phyloP scores from a whole-genome alignment of 2,113 vertebrate genomes.

The Apteryx mantelli region DNA sequence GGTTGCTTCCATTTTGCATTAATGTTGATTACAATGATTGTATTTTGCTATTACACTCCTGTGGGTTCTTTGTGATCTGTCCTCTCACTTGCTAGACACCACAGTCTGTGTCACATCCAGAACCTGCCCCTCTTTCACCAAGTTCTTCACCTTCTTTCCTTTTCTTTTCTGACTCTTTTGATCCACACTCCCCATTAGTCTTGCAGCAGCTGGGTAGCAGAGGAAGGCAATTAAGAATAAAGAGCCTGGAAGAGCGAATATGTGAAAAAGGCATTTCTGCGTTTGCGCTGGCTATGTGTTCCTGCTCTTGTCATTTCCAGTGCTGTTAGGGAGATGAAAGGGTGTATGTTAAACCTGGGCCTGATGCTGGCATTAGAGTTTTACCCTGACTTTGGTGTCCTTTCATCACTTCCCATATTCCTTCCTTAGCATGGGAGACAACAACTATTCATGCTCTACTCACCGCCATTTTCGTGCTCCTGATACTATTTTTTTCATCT shows the following conservation, averaged over 20 bases:
- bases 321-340: neutral
- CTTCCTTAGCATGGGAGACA: neutral
- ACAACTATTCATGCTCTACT: neutral
- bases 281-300: neutral
- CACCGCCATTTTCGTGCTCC: neutral
- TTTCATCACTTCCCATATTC: constrained; percentile 1
- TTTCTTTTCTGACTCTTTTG: constrained; percentile 13
- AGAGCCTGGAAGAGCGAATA: neutral
- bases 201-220: neutral
- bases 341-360: neutral
- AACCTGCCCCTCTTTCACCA: neutral
- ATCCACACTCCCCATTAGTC: neutral
- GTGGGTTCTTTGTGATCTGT: neutral
- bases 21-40: neutral
- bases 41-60: neutral
- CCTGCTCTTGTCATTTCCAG: neutral
- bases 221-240: neutral
- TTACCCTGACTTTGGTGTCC: neutral
- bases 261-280: neutral
- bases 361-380: neutral
- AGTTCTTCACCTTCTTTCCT: neutral
- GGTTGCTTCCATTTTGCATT: neutral
- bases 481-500: constrained; percentile 52
- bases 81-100: neutral
- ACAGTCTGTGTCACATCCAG: neutral